A percentile compares a stretch with the other conserved stretches of the same genome.
Conservation (phyloP, 1,140 invertebrate species). For the Holcopasites calliopsidis region DNA sequence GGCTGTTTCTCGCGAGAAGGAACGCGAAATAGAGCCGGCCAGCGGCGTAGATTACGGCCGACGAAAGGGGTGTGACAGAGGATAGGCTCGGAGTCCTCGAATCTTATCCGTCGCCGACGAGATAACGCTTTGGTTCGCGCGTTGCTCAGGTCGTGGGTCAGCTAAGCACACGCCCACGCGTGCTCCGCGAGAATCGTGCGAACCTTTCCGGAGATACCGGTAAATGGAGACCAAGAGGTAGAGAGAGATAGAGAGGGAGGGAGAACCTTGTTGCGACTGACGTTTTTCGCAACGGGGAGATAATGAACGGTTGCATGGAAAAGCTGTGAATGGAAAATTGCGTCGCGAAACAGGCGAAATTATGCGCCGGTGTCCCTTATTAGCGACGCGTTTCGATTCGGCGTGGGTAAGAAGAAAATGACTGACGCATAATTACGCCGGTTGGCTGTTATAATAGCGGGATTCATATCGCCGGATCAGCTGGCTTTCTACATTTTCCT, state of each 20-base stretch:
- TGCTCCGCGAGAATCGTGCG: constrained; percentile 18
- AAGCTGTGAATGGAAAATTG: constrained; percentile 50
- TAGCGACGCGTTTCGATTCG: constrained; percentile 47
- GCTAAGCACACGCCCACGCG: constrained; percentile 38
- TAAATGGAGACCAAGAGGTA: neutral
- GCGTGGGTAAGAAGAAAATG: constrained; percentile 50
- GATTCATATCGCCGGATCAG: constrained; percentile 54
- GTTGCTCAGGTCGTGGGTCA: constrained; percentile 36
- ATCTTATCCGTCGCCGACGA: constrained; percentile 10
- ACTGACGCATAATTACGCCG: constrained; percentile 38
- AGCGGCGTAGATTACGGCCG: neutral
- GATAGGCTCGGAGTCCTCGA: constrained; percentile 3
- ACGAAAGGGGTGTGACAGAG: constrained; percentile 17
- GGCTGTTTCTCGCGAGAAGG: constrained; percentile 11
- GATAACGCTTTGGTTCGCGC: neutral
- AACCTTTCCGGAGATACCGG: constrained; percentile 15
- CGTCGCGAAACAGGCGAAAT: constrained; percentile 3
- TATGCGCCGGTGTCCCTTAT: constrained; percentile 42
- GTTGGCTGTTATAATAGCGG: constrained; percentile 29
- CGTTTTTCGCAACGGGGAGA: constrained; percentile 19
- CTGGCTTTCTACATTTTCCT: constrained; percentile 48
- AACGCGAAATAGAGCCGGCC: constrained; percentile 7
- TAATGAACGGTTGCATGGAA: constrained; percentile 44
- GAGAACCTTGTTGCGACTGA: constrained; percentile 5
- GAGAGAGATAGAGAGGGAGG: no score